Base-by-base conservation (phyloP, 1,140 invertebrate genomes). In the Sinonovacula constricta region DNA sequence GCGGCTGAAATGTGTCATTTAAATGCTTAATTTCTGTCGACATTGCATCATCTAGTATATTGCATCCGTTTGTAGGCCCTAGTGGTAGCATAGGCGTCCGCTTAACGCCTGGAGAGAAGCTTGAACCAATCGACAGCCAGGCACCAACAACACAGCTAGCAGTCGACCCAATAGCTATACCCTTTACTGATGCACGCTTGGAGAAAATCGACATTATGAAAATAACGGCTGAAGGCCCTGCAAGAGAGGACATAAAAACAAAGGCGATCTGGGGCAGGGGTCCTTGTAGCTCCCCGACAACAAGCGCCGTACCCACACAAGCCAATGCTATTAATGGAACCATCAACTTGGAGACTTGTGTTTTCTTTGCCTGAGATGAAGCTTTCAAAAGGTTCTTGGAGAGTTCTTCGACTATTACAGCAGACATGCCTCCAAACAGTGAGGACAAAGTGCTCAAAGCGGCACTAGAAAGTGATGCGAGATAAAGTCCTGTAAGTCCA, bases 381-480 rank as follows among this genome's bases (percentile, higher is more conserved):
- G 1, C 34, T n/a, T 31, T 49, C 60, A 26, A 65, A 33, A 49
- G 30, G 14, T 14, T 5, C 31, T 36, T 45, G 30, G 65, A 18
- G 15, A 74, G 15, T 15, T 74, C 71, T 30, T 54, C 71, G 18
- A 45, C 51, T 0, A 65, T 30, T 14, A 74, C 18, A 5, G 71
- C 71, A 1, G 71, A 74, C 24, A 74, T 31, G 26, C 59, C 34
- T 18, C 71, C 65, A 18, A 74, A 45, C 4, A 63, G 36, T 7
- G 71, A 74, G 1, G 71, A 74, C 3, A 74, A 18, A 12, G 71
- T 74, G 51, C 71, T 74, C 34, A 74, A 45, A 18, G 39, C 7
- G 39, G 39, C 39, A 45, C 39, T 45, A 45, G 18, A 7, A 45
- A 45, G 39, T 0, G 71, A 57, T 22, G 71, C 71, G 14, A 74